Percentiles rank a stretch among this genome's conserved stretches.
Conservation (phyloP, 2,888 invertebrate species). For the Drosophila maculinotata region DNA sequence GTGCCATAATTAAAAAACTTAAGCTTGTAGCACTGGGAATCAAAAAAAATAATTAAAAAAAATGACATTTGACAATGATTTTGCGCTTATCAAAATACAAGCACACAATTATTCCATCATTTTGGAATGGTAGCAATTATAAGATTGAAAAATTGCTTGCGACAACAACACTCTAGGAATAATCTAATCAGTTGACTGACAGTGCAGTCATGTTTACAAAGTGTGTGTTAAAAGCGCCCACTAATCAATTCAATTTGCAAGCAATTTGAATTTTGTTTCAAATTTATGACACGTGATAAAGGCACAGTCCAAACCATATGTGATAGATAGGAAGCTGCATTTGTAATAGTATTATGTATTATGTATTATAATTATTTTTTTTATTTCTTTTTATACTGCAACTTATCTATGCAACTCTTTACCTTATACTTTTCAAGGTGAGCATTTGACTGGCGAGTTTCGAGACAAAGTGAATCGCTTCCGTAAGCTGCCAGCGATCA, state of each 20-base stretch:
- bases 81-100: not conserved
- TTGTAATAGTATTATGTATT: too few species aligned
- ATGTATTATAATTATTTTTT: too few species aligned
- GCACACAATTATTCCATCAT: conserved; percentile 5
- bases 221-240: too few species aligned
- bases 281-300: too few species aligned
- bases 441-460: conserved; percentile 88
- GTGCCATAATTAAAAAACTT: too few species aligned
- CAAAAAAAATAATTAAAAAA: not conserved
- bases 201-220: too few species aligned
- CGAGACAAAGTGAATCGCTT: conserved; percentile 87
- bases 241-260: too few species aligned
- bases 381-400: too few species aligned
- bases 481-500: conserved; percentile 88
- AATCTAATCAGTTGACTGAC: too few species aligned
- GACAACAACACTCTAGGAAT: not conserved
- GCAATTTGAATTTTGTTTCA: too few species aligned
- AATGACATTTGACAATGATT: conserved; percentile 8
- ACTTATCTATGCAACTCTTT: not conserved
- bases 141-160: conserved; percentile 6
- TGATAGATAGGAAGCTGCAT: too few species aligned
- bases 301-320: too few species aligned
- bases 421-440: conserved; percentile 85
- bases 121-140: conserved; percentile 2
- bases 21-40: not conserved